Base-by-base conservation (phyloP, 1,140 invertebrate species). In the Drosophila lowei region DNA sequence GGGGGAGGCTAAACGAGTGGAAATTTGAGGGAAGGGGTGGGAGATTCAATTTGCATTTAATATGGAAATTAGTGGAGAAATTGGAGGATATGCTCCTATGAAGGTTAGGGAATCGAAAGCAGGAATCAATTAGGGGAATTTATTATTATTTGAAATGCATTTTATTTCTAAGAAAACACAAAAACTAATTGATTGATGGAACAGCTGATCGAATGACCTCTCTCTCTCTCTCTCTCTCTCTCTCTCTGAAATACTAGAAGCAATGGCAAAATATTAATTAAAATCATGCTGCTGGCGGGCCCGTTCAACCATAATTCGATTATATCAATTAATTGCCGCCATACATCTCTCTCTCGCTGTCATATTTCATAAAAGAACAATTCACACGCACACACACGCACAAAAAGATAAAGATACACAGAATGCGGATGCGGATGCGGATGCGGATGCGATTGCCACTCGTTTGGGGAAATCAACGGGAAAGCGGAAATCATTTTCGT, bases 251-350 rank as follows among this genome's bases (percentile, higher is more conserved):
- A 5, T 1, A 38, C 0, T 3, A 13, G 34, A 1, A 38, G 34
- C 30, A 9, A 30, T 30, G 28, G 34, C 11, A 13, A 42, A 57
- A 68, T 57, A 70, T 70, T 68, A 70, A 70, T 70, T 70, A 70
- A 70, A 70, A 57, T 49, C 66, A 4, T 38, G 3, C 11, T 13
- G 11, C 49, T 67, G 65, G 18, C 65, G 44, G 34, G 9, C 8
- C 0, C 11, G 34, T 38, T 13, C 5, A 38, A 38, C 38, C n/a
- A 43, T 73, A 53, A 66, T 65, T 74, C 43, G 61, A 54, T 75
- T 75, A 75, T 53, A 75, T 75, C 66, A 75, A 75, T 75, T 74
- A 75, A 75, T 74, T 75, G 71, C 42, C 70, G 47, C 34, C 55
- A 38, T 38, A 38, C 34, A 38, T 13, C 11, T 34, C 3, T 34